These are phyloP conservation scores for Leptinotarsa tumamoca DNA, from an alignment of 2,888 invertebrate genomes.

Conservation along the genomic window DNA sequence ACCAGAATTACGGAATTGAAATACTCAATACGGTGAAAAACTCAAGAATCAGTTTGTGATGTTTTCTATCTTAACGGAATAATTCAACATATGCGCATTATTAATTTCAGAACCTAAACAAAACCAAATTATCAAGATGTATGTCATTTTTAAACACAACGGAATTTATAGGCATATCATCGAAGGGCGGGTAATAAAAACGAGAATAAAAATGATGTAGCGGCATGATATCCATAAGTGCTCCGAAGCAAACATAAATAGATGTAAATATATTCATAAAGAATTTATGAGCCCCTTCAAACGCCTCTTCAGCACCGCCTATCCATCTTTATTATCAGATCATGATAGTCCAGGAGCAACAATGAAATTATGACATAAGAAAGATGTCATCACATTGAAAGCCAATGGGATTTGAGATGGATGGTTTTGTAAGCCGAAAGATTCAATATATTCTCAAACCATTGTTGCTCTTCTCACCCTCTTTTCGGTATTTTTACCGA, in stretches of 20 bases:
- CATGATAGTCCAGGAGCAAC: not conserved
- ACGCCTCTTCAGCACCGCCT: constrained; percentile 26
- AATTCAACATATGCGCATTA: not conserved
- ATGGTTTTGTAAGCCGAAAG: not conserved
- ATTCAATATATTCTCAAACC: not conserved
- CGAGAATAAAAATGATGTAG: constrained; percentile 29
- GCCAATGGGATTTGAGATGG: not conserved
- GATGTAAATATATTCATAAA: constrained; percentile 30
- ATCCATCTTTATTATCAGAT: constrained; percentile 10
- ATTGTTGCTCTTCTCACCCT: not conserved
- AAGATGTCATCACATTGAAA: not conserved
- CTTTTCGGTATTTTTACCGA: no score
- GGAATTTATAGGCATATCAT: constrained; percentile 4
- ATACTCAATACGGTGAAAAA: not conserved
- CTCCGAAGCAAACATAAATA: constrained; percentile 30
- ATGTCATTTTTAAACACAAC: not conserved
- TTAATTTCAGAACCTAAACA: not conserved
- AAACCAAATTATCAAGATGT: not conserved
- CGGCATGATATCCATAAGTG: constrained; percentile 32
- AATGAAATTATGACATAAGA: not conserved
- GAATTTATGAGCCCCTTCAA: constrained; percentile 29
- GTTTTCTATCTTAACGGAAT: not conserved
- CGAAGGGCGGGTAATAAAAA: constrained; percentile 25
- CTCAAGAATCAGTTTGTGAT: no score
- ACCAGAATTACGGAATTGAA: not conserved